Base-by-base conservation (phyloP, 2,113 vertebrate genomes). In the Castor canadensis region DNA sequence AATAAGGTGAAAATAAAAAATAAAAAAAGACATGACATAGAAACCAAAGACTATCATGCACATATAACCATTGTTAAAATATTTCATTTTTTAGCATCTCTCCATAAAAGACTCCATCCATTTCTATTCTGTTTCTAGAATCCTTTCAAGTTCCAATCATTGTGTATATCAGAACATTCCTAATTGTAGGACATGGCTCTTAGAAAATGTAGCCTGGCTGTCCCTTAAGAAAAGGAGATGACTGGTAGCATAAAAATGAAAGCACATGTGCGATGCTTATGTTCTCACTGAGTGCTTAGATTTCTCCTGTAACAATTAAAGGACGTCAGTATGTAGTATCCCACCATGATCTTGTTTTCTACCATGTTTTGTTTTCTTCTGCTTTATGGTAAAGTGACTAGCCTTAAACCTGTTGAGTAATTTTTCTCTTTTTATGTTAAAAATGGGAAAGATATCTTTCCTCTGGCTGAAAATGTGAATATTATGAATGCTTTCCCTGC, bases 221-320 rank as follows among this genome's bases (percentile, higher is more conserved):
- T 90, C 80, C n/a, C n/a, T 94, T 97, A 96, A 94, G 72, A 97
- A 97, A 89, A 91, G 97, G 73, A 96, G 45, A 69, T 2, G 71
- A 77, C 88, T 91, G 64, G 76, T 52, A 62, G 30, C 95, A 45
- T 95, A 47, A 93, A 97, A 96, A 97, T 91, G 94, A 97, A 96
- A 98, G 58, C 24, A 58, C 81, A 24, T 11, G 96, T 72, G 81
- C 83, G 73, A 73, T 93, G 9, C 88, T 80, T 64, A 43, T 43
- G 76, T 88, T 94, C 66, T 47, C 28, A 75, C 54, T 54, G 67
- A 95, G 62, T 82, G 20, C 20, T 12, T 35, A 10, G 13, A 54
- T 93, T 95, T 97, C 96, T 96, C 64, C 91, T 95, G 81, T 94
- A 73, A 95, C 22, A 20, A 9, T 88, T 96, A 94, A 73, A 81